These are phyloP conservation scores for cattle (Bos taurus) DNA, from an alignment of 2,113 vertebrate genomes.

Conservation along the genomic window DNA sequence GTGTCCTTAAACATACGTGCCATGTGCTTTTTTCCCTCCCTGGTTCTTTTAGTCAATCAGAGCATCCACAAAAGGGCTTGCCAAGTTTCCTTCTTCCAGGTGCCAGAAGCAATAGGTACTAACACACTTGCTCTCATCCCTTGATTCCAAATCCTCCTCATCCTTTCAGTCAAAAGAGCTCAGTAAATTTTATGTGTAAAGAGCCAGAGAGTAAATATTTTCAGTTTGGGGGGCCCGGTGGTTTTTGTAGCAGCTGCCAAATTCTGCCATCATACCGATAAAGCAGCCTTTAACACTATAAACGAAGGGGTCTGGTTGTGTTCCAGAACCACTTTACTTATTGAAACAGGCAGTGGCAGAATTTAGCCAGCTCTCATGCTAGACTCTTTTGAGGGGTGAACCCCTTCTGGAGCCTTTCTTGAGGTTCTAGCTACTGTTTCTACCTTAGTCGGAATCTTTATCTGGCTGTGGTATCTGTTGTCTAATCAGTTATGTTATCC, in stretches of 20 bases:
- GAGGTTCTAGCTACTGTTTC: background rate
- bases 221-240: background rate
- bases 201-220: background rate
- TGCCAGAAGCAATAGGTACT: background rate
- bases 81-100: background rate
- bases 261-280: accelerated
- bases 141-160: background rate
- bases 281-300: background rate
- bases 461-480: background rate
- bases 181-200: background rate
- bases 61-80: too few relatives aligned
- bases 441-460: background rate
- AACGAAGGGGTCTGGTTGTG: background rate
- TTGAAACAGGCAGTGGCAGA: background rate
- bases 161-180: background rate
- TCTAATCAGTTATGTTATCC: background rate
- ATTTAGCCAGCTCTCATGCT: background rate
- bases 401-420: background rate
- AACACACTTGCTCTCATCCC: background rate
- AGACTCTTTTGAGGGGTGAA: background rate
- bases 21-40: background rate
- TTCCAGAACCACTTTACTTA: background rate
- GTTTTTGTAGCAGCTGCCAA: background rate
- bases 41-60: background rate
- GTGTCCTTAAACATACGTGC: background rate